A percentile compares a stretch with the other conserved stretches of the same genome.
These are phyloP conservation scores for Cantharis flavilabris DNA, from an alignment of 2,888 invertebrate species.

Conservation along the genomic window DNA sequence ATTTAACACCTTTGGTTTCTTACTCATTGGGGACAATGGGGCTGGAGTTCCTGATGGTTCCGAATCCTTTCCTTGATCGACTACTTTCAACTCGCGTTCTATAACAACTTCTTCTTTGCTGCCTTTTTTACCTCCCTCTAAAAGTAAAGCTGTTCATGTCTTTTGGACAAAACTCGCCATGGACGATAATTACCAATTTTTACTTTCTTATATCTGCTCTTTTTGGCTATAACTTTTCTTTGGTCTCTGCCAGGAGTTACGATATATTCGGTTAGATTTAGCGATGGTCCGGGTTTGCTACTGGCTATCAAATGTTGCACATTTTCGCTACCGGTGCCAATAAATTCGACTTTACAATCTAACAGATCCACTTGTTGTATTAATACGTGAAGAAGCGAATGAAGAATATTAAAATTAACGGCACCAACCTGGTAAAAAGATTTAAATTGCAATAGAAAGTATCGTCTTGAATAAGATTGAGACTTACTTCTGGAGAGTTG, in stretches of 20 bases:
- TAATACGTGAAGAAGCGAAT: slow-evolving; percentile 71
- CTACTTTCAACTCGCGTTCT: slow-evolving; percentile 26
- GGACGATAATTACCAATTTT: not conserved
- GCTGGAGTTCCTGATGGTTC: not conserved
- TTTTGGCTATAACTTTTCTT: slow-evolving; percentile 12
- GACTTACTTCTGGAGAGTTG: slow-evolving; percentile 70
- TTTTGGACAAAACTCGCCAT: not conserved
- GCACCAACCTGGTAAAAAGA: slow-evolving; percentile 65
- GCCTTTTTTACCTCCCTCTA: not conserved
- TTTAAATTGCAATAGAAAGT: not conserved
- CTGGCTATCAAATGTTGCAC: slow-evolving; percentile 55
- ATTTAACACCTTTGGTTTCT: not conserved
- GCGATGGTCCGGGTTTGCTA: slow-evolving; percentile 45
- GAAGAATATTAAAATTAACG: slow-evolving; percentile 77
- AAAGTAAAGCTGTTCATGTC: not conserved
- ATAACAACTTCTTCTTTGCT: slow-evolving; percentile 23
- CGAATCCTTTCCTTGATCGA: slow-evolving; percentile 30
- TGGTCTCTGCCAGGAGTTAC: slow-evolving; percentile 38
- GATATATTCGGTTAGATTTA: slow-evolving; percentile 51
- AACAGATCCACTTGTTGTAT: slow-evolving; percentile 63
- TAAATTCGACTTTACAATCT: slow-evolving; percentile 64
- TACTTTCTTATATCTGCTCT: slow-evolving; percentile 4
- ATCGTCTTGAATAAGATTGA: not conserved
- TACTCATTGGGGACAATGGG: not conserved
- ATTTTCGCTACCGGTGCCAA: slow-evolving; percentile 59